phyloP scores from a whole-genome alignment of 2,888 invertebrate genomes.

The Autographa pulchrina region DNA sequence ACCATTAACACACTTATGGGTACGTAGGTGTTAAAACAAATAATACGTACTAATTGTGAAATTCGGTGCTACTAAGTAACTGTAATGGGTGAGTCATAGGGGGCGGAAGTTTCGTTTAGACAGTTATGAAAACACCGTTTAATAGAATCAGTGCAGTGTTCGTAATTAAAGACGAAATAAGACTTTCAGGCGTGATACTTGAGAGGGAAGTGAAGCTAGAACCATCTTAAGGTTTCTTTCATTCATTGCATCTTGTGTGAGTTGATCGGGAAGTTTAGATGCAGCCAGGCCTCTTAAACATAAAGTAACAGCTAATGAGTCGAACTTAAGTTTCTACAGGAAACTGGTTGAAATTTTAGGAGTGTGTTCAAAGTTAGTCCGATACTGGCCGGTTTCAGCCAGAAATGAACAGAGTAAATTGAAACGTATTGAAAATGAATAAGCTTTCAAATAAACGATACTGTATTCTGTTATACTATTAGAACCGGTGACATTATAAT shows the following conservation, averaged over 20 bases:
- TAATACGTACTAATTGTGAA: slow-evolving; percentile 52
- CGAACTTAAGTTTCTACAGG: neutral
- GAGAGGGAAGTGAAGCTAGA: neutral
- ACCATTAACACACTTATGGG: slow-evolving; percentile 37
- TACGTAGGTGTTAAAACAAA: slow-evolving; percentile 35
- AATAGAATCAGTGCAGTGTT: neutral
- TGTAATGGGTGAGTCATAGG: slow-evolving; percentile 36
- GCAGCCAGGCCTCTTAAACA: slow-evolving; percentile 1
- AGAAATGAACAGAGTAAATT: neutral
- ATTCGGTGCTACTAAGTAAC: slow-evolving; percentile 44
- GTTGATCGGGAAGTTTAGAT: neutral
- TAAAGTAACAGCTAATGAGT: slow-evolving; percentile 1
- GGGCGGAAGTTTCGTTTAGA: slow-evolving; percentile 20
- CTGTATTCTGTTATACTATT: neutral
- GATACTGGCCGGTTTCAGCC: neutral
- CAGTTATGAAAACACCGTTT: slow-evolving; percentile 13
- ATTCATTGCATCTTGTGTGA: slow-evolving; percentile 5
- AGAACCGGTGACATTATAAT: neutral
- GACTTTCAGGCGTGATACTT: neutral
- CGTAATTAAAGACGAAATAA: neutral
- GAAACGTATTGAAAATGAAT: too few relatives aligned
- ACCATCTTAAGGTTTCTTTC: neutral
- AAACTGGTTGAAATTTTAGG: neutral
- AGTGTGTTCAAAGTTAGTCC: neutral
- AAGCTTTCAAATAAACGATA: too few relatives aligned